These are phyloP conservation scores for Epinephelus moara DNA, from an alignment of 2,113 vertebrate species.

Conservation along the genomic window DNA sequence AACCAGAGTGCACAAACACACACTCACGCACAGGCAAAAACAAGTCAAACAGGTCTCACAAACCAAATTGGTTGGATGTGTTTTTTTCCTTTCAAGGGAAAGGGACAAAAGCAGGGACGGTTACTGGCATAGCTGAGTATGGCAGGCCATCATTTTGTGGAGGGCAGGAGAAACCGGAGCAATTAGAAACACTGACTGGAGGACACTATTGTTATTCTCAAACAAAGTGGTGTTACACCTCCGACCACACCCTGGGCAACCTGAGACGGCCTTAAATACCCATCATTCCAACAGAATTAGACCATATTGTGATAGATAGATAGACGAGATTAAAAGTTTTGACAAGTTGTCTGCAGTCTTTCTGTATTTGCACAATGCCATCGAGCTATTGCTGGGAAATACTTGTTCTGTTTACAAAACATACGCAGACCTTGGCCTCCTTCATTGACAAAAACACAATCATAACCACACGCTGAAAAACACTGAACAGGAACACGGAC, in stretches of 20 bases:
- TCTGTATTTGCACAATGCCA: slow-evolving; percentile 20
- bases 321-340: slow-evolving; percentile 23
- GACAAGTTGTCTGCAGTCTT: not conserved
- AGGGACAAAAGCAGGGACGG: slow-evolving; percentile 41
- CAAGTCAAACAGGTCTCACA: slow-evolving; percentile 69
- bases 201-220: slow-evolving; percentile 46
- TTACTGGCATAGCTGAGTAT: slow-evolving; percentile 24
- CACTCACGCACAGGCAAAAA: slow-evolving; percentile 39
- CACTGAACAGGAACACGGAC: slow-evolving; percentile 16
- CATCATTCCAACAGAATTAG: slow-evolving; percentile 59
- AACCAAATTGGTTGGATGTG: slow-evolving; percentile 44
- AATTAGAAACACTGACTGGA: slow-evolving; percentile 27
- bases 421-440: slow-evolving; percentile 6
- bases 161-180: slow-evolving; percentile 39
- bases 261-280: slow-evolving; percentile 45
- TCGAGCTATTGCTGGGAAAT: slow-evolving; percentile 20
- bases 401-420: slow-evolving; percentile 38
- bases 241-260: slow-evolving; percentile 59
- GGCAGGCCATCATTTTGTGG: slow-evolving; percentile 5
- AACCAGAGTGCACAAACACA: slow-evolving; percentile 8
- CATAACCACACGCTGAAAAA: slow-evolving; percentile 21
- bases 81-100: slow-evolving; percentile 35
- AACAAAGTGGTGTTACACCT: slow-evolving; percentile 36
- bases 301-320: slow-evolving; percentile 19
- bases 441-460: slow-evolving; percentile 45